Evolutionary conservation across 1,140 invertebrate genomes (phyloP).

Genomic region (Ridgeia piscesae): DNA sequence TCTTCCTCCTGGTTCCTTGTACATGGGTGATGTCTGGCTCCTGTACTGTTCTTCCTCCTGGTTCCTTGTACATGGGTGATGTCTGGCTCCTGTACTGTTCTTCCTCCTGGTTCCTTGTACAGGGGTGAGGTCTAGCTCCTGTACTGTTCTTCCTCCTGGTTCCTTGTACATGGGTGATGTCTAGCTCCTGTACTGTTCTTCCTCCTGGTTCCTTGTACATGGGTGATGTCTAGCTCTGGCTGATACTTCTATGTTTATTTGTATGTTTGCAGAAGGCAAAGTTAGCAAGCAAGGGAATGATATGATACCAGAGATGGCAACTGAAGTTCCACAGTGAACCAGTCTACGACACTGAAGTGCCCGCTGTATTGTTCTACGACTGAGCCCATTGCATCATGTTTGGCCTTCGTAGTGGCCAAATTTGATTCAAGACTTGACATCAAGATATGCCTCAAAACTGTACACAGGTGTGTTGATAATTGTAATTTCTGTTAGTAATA

Average conservation of each 20-base stretch:
- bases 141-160: too few species aligned
- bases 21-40: too few species aligned
- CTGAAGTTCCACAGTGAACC: background rate
- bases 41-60: too few species aligned
- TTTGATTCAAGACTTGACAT: background rate
- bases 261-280: constrained; percentile 49
- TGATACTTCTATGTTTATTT: constrained; percentile 29
- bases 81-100: too few species aligned
- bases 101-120: too few species aligned
- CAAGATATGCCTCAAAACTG: background rate
- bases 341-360: background rate
- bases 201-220: background rate
- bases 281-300: constrained; percentile 38
- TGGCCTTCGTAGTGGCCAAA: background rate
- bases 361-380: background rate
- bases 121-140: too few species aligned
- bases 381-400: background rate
- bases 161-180: too few species aligned
- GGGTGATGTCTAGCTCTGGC: background rate
- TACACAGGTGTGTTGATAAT: background rate
- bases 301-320: constrained; percentile 25
- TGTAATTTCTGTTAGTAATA: background rate
- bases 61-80: too few species aligned
- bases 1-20: too few species aligned
- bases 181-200: too few species aligned